These are phyloP conservation scores for Rattus rattus DNA, from an alignment of 2,113 vertebrate species.

Conservation along the genomic window DNA sequence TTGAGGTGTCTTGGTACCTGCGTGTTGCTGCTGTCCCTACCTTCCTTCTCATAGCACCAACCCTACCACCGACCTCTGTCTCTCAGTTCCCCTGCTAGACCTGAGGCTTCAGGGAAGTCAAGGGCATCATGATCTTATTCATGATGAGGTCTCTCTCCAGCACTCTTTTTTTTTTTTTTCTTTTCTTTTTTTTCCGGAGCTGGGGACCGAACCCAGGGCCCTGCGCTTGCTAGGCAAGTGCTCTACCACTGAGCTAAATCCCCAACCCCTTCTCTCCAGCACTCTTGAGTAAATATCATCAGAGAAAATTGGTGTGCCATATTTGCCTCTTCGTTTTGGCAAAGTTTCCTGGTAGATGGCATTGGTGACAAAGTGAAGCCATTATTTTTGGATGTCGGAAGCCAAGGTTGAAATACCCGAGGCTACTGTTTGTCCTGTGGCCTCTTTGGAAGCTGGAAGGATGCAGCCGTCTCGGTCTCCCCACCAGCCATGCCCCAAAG, in stretches of 20 bases:
- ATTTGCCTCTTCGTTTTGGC: neutral
- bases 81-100: neutral
- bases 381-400: neutral
- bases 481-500: neutral
- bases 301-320: neutral
- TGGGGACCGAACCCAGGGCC: too few species aligned
- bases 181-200: too few species aligned
- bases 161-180: too few species aligned
- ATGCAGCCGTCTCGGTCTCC: neutral
- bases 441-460: neutral
- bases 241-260: too few species aligned
- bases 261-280: neutral
- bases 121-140: neutral
- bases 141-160: neutral
- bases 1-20: neutral
- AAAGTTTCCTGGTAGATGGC: slow-evolving; percentile 1
- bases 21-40: neutral
- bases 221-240: too few species aligned
- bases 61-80: neutral
- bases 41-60: neutral
- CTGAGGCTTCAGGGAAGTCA: neutral
- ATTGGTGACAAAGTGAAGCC: slow-evolving; percentile 2
- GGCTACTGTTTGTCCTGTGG: slow-evolving; percentile 1
- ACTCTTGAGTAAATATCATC: neutral
- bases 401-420: neutral